Evolutionary conservation across 2,113 vertebrate species (phyloP), one percentile per base, ranked within the genome.

Genomic region (Grammomys dolichurus): DNA sequence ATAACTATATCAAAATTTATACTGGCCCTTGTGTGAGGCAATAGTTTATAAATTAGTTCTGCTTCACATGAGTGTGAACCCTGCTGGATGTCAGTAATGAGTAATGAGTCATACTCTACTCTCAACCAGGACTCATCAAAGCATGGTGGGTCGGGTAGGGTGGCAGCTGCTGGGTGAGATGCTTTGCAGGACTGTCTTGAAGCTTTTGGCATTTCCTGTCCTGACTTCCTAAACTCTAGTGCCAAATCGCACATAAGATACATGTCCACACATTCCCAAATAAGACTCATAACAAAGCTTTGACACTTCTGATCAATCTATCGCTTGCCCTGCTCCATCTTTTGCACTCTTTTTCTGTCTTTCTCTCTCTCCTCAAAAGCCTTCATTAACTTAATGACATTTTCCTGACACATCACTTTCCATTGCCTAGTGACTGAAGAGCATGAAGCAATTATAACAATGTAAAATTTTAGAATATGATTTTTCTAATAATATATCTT

Each of bases 121-220:
- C 28, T 12, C 9, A 20, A n/a, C 8, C 10, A 36, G 11, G 7
- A 17, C 9, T 36, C 2, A 14, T 13, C 65, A 6, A 46, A n/a
- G 67, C 22, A 40, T 4, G 6, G 20, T 3, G 5, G 26, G 22
- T 36, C 2, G 24, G 7, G 33, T 9, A 69, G 33, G 0, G 5
- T 4, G 11, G 5, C 11, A 58, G 33, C 48, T 36, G 17, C 26
- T 10, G 36, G 4, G 31, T 17, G 60, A 73, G 28, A 36, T 20
- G 43, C 19, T 63, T 69, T 88, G 26, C 20, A 63, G 28, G 16
- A n/a, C 16, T 14, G 22, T 33, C n/a, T n/a, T 17, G 8, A 81
- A 33, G 12, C 4, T 77, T 86, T 54, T 33, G 10, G 0, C 16
- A 33, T 70, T 70, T 26, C 22, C 60, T 54, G 43, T 2, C 48